Base-by-base conservation (phyloP, 1,140 invertebrate genomes). In the Eufriesea mexicana region DNA sequence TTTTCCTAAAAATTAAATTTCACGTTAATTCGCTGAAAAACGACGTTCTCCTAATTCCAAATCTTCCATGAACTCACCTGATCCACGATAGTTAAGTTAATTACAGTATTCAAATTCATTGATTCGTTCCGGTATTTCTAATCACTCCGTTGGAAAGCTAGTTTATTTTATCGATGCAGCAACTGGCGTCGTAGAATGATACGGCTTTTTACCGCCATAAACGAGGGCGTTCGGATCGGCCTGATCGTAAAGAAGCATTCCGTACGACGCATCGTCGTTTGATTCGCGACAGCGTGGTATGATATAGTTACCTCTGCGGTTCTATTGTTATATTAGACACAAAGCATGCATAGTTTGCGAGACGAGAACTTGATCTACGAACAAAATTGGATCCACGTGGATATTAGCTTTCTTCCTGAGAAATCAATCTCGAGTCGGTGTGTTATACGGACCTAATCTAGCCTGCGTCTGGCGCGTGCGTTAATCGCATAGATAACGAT, bases 381-480 rank as follows among this genome's bases (percentile, higher is more conserved):
- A 89, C 84, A 88, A 90, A 88, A 90, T 90, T 89, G 87, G 87
- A 90, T 90, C 84, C 83, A 82, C 68, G 77, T 75, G 81, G 70
- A 81, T 87, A 87, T 90, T 87, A 85, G 67, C 77, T 90, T 90
- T 90, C 87, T 87, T 90, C 89, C 62, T 80, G 83, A 81, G 89
- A 90, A 88, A 79, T 66, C 64, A 82, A 62, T 51, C 62, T 20
- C 42, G 54, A 74, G 66, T 68, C 51, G 68, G 55, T 80, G 62
- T 68, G 49, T 76, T 55, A 14, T 70, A 57, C 61, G 25, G 18
- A n/a, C 42, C 70, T 79, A 88, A 64, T 42, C 72, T 47, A 35
- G 18, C 54, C 12, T 8, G 42, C 73, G 78, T 83, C 66, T 80
- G 62, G 77, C 77, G 75, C 62, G 79, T 86, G 68, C 76, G 75